phyloP scores from a whole-genome alignment of 2,888 invertebrate species.

The Diarsia rubi region DNA sequence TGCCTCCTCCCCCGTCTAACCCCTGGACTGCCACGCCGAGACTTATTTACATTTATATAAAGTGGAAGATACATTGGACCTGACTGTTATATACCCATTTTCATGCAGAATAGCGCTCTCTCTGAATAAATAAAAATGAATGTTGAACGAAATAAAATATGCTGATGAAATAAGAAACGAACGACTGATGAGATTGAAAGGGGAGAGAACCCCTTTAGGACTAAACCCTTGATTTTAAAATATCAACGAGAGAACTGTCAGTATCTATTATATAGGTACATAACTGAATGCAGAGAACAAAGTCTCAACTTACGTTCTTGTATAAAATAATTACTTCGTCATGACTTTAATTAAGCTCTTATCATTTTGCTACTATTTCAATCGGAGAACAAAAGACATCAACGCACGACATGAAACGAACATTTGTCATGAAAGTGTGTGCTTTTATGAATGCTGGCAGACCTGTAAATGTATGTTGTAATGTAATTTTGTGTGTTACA shows the following conservation, averaged over 20 bases:
- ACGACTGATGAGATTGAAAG: slow-evolving; percentile 12
- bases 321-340: background rate
- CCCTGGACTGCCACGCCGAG: slow-evolving; percentile 11
- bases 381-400: slow-evolving; percentile 77
- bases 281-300: background rate
- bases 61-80: slow-evolving; percentile 49
- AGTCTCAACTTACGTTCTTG: background rate
- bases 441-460: background rate
- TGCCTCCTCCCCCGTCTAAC: background rate
- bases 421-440: background rate
- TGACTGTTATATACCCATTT: slow-evolving; percentile 25
- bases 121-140: slow-evolving; percentile 12
- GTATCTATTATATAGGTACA: no score
- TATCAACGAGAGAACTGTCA: background rate
- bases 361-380: slow-evolving; percentile 26
- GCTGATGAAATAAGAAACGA: slow-evolving; percentile 30
- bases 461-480: background rate
- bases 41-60: slow-evolving; percentile 62
- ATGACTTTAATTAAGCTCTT: slow-evolving; percentile 13
- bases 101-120: background rate
- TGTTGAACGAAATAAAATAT: slow-evolving; percentile 36
- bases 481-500: background rate
- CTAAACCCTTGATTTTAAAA: background rate
- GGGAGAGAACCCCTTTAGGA: slow-evolving; percentile 18
- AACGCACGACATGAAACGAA: slow-evolving; percentile 68